A percentile compares a stretch with the other conserved stretches of the same genome.
phyloP scores from a whole-genome alignment of 2,797 vertebrate genomes.

The Pantherophis alleghaniensis region DNA sequence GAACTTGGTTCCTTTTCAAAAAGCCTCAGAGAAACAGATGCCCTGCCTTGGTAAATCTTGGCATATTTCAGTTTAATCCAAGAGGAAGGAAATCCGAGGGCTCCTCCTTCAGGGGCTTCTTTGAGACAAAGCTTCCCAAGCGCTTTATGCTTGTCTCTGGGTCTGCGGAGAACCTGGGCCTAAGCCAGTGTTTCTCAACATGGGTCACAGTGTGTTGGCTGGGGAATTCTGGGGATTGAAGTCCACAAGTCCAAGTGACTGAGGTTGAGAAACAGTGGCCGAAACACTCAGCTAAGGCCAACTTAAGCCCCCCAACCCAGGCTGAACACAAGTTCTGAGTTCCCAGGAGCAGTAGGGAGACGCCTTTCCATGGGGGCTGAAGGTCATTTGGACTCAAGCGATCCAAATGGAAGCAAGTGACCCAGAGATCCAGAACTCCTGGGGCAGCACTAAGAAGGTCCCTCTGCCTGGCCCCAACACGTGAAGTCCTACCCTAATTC shows the following conservation, averaged over 20 bases:
- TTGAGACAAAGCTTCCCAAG: not conserved
- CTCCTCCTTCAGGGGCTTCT: not conserved
- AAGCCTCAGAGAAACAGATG: not conserved
- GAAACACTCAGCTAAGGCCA: not conserved
- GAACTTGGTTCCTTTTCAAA: not conserved
- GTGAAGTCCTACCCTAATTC: no score
- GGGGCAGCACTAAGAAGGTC: not conserved
- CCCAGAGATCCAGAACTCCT: not conserved
- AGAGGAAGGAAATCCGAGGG: not conserved
- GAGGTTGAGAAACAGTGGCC: not conserved
- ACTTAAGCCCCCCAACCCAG: not conserved
- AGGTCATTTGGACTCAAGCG: no score
- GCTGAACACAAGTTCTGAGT: not conserved
- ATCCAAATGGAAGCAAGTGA: no score
- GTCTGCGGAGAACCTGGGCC: no score
- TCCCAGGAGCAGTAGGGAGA: no score
- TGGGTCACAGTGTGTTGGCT: not conserved
- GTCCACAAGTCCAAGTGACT: not conserved
- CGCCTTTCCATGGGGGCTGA: not conserved
- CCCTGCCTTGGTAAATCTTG: not conserved
- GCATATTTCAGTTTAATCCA: not conserved
- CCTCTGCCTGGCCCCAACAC: not conserved
- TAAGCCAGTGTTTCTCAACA: not conserved
- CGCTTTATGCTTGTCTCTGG: not conserved
- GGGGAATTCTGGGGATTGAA: not conserved